Percentiles rank a stretch among this genome's conserved stretches.
phyloP scores from a whole-genome alignment of 2,888 invertebrate genomes.

The Parthenolecanium corni region DNA sequence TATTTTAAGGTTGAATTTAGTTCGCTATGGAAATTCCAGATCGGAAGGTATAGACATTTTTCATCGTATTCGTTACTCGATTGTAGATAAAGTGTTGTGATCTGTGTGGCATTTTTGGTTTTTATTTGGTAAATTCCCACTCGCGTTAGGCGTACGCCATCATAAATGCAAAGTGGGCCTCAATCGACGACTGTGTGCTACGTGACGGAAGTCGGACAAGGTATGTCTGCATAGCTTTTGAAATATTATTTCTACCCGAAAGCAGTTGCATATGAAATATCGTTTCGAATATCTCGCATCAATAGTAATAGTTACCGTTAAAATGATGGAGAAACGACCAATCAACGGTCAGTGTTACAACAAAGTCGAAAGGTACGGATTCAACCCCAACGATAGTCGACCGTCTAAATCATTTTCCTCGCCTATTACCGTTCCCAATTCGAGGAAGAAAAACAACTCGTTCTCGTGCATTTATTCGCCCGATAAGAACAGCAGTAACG shows the following conservation, averaged over 20 bases:
- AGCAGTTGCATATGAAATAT: background rate
- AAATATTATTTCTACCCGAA: background rate
- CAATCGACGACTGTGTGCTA: background rate
- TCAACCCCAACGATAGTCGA: background rate
- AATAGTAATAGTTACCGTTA: constrained; percentile 5
- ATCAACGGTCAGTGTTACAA: constrained; percentile 1
- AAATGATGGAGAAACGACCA: constrained; percentile 7
- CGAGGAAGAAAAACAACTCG: constrained; percentile 19
- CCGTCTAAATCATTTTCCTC: background rate
- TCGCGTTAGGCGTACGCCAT: background rate
- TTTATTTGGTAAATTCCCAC: constrained; percentile 2
- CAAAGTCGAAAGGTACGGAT: constrained; percentile 14
- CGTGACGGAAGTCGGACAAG: constrained; percentile 2
- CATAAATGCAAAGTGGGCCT: background rate
- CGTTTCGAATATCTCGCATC: background rate
- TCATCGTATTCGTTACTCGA: background rate
- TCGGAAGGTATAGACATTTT: background rate
- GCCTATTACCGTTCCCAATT: background rate
- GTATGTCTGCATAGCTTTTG: background rate
- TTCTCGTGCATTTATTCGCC: background rate
- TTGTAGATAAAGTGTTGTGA: background rate
- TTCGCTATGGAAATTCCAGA: constrained; percentile 3
- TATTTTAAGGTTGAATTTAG: constrained; percentile 8
- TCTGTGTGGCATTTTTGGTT: background rate
- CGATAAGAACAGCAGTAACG: background rate